A percentile compares a stretch with the other conserved stretches of the same genome.
These are phyloP conservation scores for Pogona vitticeps DNA, from an alignment of 2,113 vertebrate species.

Conservation along the genomic window DNA sequence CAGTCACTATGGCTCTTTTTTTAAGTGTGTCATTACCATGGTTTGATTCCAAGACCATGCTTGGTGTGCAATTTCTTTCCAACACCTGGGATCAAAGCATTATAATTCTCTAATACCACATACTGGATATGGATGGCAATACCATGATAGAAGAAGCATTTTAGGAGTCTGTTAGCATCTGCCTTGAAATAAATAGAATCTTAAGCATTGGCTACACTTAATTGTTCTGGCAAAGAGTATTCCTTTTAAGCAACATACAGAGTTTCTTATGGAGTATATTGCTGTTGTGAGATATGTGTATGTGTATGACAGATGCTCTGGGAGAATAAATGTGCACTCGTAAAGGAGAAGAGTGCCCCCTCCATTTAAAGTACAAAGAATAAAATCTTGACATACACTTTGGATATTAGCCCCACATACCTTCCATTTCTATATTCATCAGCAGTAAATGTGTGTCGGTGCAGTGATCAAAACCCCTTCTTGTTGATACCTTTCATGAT, in stretches of 20 bases:
- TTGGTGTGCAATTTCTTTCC: no score
- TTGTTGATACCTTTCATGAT: slow-evolving; percentile 54
- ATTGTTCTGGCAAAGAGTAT: slow-evolving; percentile 34
- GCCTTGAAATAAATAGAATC: slow-evolving; percentile 12
- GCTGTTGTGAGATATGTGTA: background rate
- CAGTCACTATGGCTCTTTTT: no score
- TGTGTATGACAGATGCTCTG: background rate
- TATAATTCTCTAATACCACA: background rate
- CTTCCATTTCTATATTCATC: slow-evolving; percentile 20
- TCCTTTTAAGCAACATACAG: slow-evolving; percentile 11
- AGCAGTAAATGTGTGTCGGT: slow-evolving; percentile 38
- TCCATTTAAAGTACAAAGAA: background rate
- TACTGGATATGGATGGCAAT: background rate
- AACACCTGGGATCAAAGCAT: background rate
- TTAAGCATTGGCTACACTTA: background rate
- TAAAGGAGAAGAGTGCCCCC: slow-evolving; percentile 5
- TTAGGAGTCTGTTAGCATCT: background rate
- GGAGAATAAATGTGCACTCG: background rate
- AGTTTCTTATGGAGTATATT: slow-evolving; percentile 7
- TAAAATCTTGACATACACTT: slow-evolving; percentile 19
- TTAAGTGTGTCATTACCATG: no score
- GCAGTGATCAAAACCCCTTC: slow-evolving; percentile 58
- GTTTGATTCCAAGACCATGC: no score
- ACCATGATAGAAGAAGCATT: background rate
- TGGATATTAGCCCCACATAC: background rate